Evolutionary conservation across 2,113 vertebrate species (phyloP), one percentile per base, ranked within the genome.

Genomic region (Loxodonta africana): DNA sequence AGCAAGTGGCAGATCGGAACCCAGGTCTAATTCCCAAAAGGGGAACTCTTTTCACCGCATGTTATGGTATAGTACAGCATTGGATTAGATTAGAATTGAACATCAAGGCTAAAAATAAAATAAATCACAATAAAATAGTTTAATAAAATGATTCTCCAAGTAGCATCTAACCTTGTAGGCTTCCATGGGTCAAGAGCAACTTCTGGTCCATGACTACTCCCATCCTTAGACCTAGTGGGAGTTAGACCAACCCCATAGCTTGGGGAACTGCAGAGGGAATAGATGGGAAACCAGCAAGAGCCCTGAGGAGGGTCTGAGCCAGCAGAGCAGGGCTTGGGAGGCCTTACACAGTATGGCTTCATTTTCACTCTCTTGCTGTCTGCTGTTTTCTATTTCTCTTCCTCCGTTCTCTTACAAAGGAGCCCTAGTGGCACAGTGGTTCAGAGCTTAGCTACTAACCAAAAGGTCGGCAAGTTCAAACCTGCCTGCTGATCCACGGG

Each of bases 141-240:
- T 78, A 78, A 62, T 77, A 44, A 85, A 83, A 46, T 74, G 7
- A 76, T 44, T 48, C 62, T 73, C 69, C 74, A 94, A 93, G 63
- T 69, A 67, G 1, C 25, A 48, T 80, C 33, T 63, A 57, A 83
- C 78, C 11, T 41, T 69, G 33, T 2, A 7, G 26, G 53, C 60
- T 84, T 90, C 67, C 46, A 8, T 6, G 23, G 51, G 65, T 73
- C 86, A 37, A 60, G 86, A 94, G 65, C 84, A 46, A 25, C 65
- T 69, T 69, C 28, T 25, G 21, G 67, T 53, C 5, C 65, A 53
- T 12, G 74, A 69, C 8, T 17, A 18, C 4, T 25, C 41, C 23
- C 17, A 0, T 33, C 26, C 62, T 3, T 1, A 10, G 62, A 21
- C 37, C 21, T 10, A 4, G 2, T 10, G 28, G 57, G 82, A 80